A percentile compares a stretch with the other conserved stretches of the same genome.
phyloP scores from a whole-genome alignment of 2,888 invertebrate species.

The Agrenia bidenticulata region DNA sequence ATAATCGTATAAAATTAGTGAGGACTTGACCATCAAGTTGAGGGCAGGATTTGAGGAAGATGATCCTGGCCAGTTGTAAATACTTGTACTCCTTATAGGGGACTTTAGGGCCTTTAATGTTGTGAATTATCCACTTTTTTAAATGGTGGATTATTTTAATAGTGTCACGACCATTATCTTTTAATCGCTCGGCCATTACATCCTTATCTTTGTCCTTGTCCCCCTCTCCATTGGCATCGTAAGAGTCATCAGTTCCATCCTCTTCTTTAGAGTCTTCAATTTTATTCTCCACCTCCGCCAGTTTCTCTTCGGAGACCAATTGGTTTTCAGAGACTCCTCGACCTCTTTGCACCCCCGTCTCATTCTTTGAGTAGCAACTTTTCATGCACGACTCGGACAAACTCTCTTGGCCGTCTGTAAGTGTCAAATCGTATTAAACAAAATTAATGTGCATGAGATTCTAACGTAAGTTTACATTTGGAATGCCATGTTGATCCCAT shows the following conservation, averaged over 20 bases:
- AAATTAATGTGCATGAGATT: no score
- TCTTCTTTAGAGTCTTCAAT: background rate
- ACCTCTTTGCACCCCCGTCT: background rate
- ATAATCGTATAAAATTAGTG: slow-evolving; percentile 25
- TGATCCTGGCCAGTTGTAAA: slow-evolving; percentile 23
- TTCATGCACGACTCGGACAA: background rate
- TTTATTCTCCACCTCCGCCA: background rate
- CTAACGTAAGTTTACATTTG: background rate
- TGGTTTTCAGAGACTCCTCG: background rate
- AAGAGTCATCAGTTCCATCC: background rate
- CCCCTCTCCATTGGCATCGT: background rate
- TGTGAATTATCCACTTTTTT: slow-evolving; percentile 26
- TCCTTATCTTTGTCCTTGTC: slow-evolving; percentile 3
- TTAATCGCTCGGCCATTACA: slow-evolving; percentile 14
- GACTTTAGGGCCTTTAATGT: slow-evolving; percentile 15
- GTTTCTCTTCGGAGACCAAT: background rate
- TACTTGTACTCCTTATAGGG: slow-evolving; percentile 29
- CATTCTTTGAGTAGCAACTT: background rate
- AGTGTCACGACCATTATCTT: slow-evolving; percentile 27
- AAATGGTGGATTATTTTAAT: slow-evolving; percentile 26
- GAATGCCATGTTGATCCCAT: slow-evolving; percentile 12
- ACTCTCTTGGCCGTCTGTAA: background rate
- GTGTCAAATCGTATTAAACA: background rate
- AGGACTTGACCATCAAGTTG: slow-evolving; percentile 4
- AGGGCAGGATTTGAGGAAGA: slow-evolving; percentile 31